Conservation (phyloP, 2,797 vertebrate genomes). For the Mormyrops boulengeri region DNA sequence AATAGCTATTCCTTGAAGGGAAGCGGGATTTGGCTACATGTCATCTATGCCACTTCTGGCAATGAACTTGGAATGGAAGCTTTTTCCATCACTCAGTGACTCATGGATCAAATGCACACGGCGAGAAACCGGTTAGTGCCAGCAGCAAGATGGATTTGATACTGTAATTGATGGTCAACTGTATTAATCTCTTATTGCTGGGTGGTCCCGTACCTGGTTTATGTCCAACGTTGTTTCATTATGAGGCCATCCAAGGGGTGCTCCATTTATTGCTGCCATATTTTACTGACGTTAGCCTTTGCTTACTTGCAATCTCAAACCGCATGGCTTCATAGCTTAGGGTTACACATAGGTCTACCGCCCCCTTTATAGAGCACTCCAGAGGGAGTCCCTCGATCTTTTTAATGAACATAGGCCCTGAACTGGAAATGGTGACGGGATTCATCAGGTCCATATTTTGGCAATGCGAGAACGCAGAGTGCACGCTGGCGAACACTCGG, state of each 20-base stretch:
- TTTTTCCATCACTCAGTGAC: slow-evolving; percentile 35
- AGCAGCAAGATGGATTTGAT: slow-evolving; percentile 33
- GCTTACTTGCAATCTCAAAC: background rate
- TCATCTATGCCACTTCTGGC: slow-evolving; percentile 7
- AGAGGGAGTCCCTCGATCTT: slow-evolving; percentile 24
- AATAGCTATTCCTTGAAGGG: background rate
- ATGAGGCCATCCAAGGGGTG: slow-evolving; percentile 34
- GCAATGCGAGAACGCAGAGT: slow-evolving; percentile 45
- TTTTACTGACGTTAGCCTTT: background rate
- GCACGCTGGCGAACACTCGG: slow-evolving; percentile 33
- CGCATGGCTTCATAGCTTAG: background rate
- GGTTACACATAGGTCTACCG: background rate
- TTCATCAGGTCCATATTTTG: slow-evolving; percentile 39
- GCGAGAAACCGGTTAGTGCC: slow-evolving; percentile 16
- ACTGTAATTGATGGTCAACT: slow-evolving; percentile 43
- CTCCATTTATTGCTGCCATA: slow-evolving; percentile 14
- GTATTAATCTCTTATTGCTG: slow-evolving; percentile 36
- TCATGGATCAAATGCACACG: slow-evolving; percentile 43
- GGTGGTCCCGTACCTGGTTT: slow-evolving; percentile 51
- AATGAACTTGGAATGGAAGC: slow-evolving; percentile 25
- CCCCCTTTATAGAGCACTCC: background rate
- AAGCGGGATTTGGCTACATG: background rate
- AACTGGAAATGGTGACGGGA: slow-evolving; percentile 54
- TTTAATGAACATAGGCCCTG: slow-evolving; percentile 42
- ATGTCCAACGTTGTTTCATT: slow-evolving; percentile 37